Evolutionary conservation across 2,113 vertebrate species (phyloP), one percentile per base, ranked within the genome.

Genomic region (Porphyrio hochstetteri): DNA sequence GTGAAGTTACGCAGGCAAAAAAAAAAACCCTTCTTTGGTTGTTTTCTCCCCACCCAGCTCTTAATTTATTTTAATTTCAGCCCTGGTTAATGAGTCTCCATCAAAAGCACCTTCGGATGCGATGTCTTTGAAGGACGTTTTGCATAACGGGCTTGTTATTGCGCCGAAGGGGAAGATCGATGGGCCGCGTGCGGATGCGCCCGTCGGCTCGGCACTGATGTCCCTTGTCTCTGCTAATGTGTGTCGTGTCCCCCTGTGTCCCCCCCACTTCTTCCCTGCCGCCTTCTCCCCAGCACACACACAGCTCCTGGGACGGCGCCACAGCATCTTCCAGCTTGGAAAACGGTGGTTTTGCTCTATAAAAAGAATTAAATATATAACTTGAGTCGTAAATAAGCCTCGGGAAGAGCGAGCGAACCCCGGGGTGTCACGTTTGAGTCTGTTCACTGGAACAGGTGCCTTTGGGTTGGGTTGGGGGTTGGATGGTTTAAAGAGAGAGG

Each of bases 11-110:
- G 4, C 2, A 0, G 67, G 63, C 16, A 36, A 23, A 80, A 80
- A 7, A 48, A 23, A 10, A 10, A 20, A 15, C 19, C 48, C 13
- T 46, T 76, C 55, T 5, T 7, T 50, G 21, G 2, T 31, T 56
- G 52, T 81, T 60, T 42, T 61, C 9, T 24, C 23, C 33, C 59
- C 53, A 1, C 44, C 2, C 42, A 12, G 60, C 80, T 60, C 67
- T 6, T 6, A 10, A 50, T 74, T 86, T 44, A 56, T 17, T 46
- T 24, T 3, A 6, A 25, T 59, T 4, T 3, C 12, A 82, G 38
- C 74, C 78, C 60, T 13, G 1, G 50, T 19, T 13, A 3, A 3
- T 0, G 3, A 25, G 38, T 31, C 28, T 0, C 18, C 17, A 4
- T 11, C 42, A 2, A 40, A 6, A 64, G 23, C 79, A 4, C 57